Conservation (phyloP, 2,797 vertebrate species). For the Notoglanidium macrostoma region DNA sequence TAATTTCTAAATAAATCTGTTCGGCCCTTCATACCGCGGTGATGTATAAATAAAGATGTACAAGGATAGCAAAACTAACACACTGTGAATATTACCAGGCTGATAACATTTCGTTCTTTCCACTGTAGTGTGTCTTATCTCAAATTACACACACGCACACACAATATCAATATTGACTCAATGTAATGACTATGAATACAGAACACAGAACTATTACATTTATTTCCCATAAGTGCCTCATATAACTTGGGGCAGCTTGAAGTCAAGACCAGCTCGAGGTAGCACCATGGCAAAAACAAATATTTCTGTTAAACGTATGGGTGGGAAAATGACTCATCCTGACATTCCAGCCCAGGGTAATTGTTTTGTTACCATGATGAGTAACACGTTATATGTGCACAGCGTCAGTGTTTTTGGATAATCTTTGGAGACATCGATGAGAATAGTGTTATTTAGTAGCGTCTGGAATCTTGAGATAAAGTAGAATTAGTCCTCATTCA, state of each 20-base stretch:
- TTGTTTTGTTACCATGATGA: slow-evolving; percentile 20
- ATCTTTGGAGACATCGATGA: neutral
- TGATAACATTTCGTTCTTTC: neutral
- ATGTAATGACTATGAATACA: neutral
- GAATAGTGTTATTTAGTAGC: neutral
- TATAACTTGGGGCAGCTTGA: neutral
- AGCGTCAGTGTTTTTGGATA: neutral
- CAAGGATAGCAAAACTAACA: neutral
- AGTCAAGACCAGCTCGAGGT: neutral
- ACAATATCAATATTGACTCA: slow-evolving; percentile 10
- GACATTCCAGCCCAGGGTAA: slow-evolving; percentile 20
- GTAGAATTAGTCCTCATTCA: neutral
- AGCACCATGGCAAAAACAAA: neutral
- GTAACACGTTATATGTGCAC: neutral
- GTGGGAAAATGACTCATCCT: slow-evolving; percentile 9
- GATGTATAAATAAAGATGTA: neutral
- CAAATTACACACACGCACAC: neutral
- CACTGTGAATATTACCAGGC: neutral
- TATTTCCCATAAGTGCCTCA: neutral
- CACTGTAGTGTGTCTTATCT: neutral
- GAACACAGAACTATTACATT: neutral
- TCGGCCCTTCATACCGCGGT: neutral
- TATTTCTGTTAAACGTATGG: neutral
- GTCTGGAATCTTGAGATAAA: neutral
- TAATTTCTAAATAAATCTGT: neutral